These are phyloP conservation scores for Alviniconcha strummeri DNA, from an alignment of 2,888 invertebrate genomes.

Conservation along the genomic window DNA sequence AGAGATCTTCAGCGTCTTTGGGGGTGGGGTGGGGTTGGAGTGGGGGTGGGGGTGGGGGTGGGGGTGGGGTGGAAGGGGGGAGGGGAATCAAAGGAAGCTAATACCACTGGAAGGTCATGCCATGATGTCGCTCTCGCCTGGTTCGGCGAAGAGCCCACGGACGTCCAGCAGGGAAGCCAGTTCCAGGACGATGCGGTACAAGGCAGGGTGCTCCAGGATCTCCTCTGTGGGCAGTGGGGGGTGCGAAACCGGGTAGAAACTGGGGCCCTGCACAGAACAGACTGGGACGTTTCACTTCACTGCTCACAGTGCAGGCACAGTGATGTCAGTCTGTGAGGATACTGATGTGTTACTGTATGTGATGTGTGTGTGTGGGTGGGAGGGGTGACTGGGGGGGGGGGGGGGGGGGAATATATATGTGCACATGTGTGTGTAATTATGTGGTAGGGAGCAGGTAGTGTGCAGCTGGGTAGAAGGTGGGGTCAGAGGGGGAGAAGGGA, in stretches of 20 bases:
- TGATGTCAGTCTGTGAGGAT: neutral
- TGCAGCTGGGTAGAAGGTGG: no score
- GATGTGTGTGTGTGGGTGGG: neutral
- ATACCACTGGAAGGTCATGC: constrained; percentile 36
- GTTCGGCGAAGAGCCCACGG: constrained; percentile 81
- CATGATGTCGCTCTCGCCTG: constrained; percentile 65
- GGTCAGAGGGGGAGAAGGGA: no score
- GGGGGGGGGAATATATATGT: neutral
- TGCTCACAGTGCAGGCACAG: neutral
- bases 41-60: no score
- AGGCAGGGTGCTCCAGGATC: constrained; percentile 87
- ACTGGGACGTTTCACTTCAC: neutral
- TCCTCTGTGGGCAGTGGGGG: constrained; percentile 91
- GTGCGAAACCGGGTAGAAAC: constrained; percentile 89
- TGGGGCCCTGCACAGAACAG: constrained; percentile 79
- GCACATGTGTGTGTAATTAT: neutral
- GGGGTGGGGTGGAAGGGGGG: no score
- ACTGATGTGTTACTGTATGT: neutral
- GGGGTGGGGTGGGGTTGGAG: no score
- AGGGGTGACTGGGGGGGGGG: neutral
- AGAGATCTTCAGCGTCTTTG: no score
- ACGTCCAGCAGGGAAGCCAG: constrained; percentile 90
- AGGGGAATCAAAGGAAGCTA: no score
- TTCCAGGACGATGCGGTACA: constrained; percentile 83
- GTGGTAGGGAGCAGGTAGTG: no score